Conservation (phyloP, 2,888 invertebrate species). For the Meandrusa payeni region DNA sequence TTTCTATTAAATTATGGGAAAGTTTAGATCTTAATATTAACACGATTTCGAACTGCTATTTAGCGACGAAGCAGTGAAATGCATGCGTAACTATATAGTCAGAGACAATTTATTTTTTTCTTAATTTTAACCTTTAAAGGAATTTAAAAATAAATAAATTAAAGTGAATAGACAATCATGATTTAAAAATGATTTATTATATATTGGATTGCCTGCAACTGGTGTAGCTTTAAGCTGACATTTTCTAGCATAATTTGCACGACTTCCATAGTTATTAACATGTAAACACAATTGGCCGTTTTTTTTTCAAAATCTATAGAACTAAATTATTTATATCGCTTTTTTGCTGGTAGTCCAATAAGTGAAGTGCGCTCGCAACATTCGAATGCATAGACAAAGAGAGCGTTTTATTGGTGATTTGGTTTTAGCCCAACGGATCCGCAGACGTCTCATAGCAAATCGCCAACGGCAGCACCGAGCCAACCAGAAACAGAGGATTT, state of each 20-base stretch:
- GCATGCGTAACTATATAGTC: conserved; percentile 28
- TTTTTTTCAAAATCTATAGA: background rate
- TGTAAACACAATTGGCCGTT: conserved; percentile 2
- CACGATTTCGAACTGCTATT: conserved; percentile 27
- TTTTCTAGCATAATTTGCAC: conserved; percentile 12
- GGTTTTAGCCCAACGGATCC: conserved; percentile 69
- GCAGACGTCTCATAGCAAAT: conserved; percentile 72
- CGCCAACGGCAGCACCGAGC: conserved; percentile 66
- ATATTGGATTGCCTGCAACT: conserved; percentile 17
- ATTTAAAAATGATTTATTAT: background rate
- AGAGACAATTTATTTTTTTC: conserved; percentile 33
- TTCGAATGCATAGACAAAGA: conserved; percentile 1
- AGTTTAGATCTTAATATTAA: conserved; percentile 34
- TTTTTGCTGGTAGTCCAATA: conserved; percentile 20
- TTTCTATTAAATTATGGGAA: conserved; percentile 30
- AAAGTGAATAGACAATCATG: background rate
- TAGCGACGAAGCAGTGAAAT: conserved; percentile 39
- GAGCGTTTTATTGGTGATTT: conserved; percentile 11
- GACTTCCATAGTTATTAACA: conserved; percentile 3
- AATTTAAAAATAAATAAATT: conserved; percentile 3
- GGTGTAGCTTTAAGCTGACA: conserved; percentile 1
- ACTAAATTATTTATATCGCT: conserved; percentile 2
- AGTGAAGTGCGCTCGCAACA: background rate
- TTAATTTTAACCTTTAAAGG: conserved; percentile 27
- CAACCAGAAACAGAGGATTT: conserved; percentile 64